phyloP scores from a whole-genome alignment of 2,113 vertebrate genomes.

The Rostratula benghalensis region DNA sequence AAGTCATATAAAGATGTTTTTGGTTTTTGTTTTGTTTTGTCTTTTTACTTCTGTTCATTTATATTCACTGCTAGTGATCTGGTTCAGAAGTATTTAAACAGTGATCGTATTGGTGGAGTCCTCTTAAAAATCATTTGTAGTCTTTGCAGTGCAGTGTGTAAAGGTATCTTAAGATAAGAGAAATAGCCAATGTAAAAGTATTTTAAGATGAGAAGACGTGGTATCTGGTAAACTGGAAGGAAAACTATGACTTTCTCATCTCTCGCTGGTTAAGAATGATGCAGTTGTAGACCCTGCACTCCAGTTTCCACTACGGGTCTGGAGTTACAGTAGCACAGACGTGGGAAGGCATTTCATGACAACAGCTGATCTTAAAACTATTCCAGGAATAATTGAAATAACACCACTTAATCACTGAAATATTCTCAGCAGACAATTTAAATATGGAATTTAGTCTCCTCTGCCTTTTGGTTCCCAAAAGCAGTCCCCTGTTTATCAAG shows the following conservation, averaged over 20 bases:
- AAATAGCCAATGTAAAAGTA: neutral
- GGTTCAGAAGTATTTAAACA: neutral
- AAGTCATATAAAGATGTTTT: neutral
- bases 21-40: too few species aligned
- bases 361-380: neutral
- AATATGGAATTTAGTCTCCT: neutral
- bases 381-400: neutral
- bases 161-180: neutral
- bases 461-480: neutral
- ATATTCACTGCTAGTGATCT: neutral
- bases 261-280: neutral
- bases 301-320: neutral
- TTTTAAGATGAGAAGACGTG: neutral
- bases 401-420: neutral
- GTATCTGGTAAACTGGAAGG: neutral
- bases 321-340: neutral
- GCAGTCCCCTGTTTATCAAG: neutral
- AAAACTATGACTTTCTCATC: neutral
- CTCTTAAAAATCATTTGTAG: neutral
- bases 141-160: neutral
- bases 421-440: neutral
- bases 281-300: neutral
- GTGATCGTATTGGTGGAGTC: neutral
- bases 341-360: neutral
- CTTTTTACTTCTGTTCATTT: neutral